Conservation (phyloP, 2,797 vertebrate species). For the Trachops cirrhosus region DNA sequence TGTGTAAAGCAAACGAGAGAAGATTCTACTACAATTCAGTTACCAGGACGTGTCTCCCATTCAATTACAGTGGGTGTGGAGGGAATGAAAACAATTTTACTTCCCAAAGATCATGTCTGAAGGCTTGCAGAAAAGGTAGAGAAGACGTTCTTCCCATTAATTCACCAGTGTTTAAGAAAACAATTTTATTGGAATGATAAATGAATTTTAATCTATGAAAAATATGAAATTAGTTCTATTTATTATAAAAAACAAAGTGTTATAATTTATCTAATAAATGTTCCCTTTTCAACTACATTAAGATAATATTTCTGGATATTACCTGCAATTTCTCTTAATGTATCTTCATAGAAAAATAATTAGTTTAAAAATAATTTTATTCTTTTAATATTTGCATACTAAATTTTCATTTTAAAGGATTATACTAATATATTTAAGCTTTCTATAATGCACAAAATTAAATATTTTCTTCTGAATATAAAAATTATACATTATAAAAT, state of each 20-base stretch:
- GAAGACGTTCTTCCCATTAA: constrained; percentile 3
- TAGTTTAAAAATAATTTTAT: neutral
- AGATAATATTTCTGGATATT: neutral
- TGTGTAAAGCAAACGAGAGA: constrained; percentile 81
- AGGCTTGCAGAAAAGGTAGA: constrained; percentile 87
- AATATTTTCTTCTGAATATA: neutral
- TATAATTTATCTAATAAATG: neutral
- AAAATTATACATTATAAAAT: neutral
- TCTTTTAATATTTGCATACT: neutral
- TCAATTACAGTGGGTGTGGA: constrained; percentile 91
- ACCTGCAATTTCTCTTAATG: neutral
- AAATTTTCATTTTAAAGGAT: constrained; percentile 11
- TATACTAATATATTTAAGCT: neutral
- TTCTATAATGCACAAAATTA: neutral
- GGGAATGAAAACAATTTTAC: constrained; percentile 93
- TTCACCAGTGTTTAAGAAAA: neutral
- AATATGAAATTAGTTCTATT: neutral
- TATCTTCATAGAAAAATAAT: neutral
- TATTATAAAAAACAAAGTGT: neutral
- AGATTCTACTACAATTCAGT: constrained; percentile 86
- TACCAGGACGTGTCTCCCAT: constrained; percentile 83
- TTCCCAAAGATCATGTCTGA: constrained; percentile 82
- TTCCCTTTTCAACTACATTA: neutral
- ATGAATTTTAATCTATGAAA: neutral
- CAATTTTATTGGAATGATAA: neutral